Evolutionary conservation across 2,888 invertebrate genomes (phyloP), one percentile per base, ranked within the genome.

Genomic region (Lochmaea crataegi): DNA sequence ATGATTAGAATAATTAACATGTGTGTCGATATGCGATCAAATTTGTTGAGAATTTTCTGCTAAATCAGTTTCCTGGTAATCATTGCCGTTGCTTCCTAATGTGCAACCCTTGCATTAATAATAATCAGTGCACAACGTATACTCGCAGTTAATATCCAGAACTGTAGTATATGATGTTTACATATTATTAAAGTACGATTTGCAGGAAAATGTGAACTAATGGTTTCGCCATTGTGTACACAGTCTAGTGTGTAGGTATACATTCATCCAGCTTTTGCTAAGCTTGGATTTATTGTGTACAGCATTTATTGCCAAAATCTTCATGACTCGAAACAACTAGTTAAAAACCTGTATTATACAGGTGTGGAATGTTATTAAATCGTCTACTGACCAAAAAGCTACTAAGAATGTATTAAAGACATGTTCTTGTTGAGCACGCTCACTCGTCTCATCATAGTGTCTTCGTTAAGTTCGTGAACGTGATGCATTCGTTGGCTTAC

Each of bases 111-210:
- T 73, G 57, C 65, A 73, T 73, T 68, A 73, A 68, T 68, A 68
- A 68, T 73, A 58, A 65, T 65, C 65, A 60, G 45, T 64, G 18
- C 71, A 42, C 51, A 67, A 1, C 12, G 42, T 42, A 16, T 18
- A 18, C 16, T 53, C 64, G 51, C 60, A 41, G 26, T 56, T 63
- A 56, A 68, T 68, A 64, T 63, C 22, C 63, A 16, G 64, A 57
- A 58, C 58, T 71, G 58, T 71, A 45, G 60, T 56, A 10, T 67
- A 48, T 32, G 60, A 60, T 51, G 74, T 74, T 71, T 72, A 68
- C 74, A 60, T 71, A 51, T 61, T 61, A 67, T 71, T 74, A 71
- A 74, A 63, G 45, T 70, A 42, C 48, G 63, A 63, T 61, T 68
- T 67, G 65, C 57, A 18, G 57, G 57, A 51, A 71, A 74, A 71